phyloP scores from a whole-genome alignment of 2,797 vertebrate genomes.

The Coracias cyanogaster region DNA sequence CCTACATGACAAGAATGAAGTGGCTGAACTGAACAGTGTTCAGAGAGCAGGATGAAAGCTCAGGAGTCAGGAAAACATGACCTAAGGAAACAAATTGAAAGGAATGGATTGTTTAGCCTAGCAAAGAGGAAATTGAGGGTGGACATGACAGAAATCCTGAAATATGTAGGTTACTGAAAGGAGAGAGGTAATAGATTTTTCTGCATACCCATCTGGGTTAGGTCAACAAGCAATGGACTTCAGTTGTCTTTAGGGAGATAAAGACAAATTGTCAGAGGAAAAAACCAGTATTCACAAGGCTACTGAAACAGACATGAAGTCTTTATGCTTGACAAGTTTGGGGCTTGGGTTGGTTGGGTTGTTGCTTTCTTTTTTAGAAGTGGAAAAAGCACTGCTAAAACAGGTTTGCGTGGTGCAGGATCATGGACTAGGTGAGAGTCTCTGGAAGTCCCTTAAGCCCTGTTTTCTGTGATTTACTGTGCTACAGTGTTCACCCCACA shows the following conservation, averaged over 20 bases:
- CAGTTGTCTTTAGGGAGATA: not conserved
- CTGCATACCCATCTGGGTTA: slow-evolving; percentile 50
- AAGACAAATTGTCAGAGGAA: not conserved
- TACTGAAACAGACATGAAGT: not conserved
- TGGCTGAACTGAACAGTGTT: not conserved
- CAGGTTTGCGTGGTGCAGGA: not conserved
- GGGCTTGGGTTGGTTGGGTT: not conserved
- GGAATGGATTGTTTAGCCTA: slow-evolving; percentile 32
- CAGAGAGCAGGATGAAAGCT: not conserved
- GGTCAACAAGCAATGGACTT: slow-evolving; percentile 41
- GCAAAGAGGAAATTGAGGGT: slow-evolving; percentile 54
- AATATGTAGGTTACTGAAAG: slow-evolving; percentile 38
- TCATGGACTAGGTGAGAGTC: not conserved
- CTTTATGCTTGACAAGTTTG: not conserved
- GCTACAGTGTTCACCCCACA: not conserved
- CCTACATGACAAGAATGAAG: not conserved
- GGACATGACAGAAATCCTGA: slow-evolving; percentile 38
- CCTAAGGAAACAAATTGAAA: slow-evolving; percentile 26
- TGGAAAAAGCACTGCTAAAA: not conserved
- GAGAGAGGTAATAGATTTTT: slow-evolving; percentile 20
- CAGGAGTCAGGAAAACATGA: slow-evolving; percentile 15
- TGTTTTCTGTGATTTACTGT: not conserved
- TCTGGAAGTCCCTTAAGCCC: not conserved
- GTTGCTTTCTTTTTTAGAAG: not conserved
- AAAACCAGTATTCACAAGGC: not conserved